Percentiles rank a stretch among this genome's conserved stretches.
These are phyloP conservation scores for Euclidia mi DNA, from an alignment of 2,888 invertebrate genomes.

Conservation along the genomic window DNA sequence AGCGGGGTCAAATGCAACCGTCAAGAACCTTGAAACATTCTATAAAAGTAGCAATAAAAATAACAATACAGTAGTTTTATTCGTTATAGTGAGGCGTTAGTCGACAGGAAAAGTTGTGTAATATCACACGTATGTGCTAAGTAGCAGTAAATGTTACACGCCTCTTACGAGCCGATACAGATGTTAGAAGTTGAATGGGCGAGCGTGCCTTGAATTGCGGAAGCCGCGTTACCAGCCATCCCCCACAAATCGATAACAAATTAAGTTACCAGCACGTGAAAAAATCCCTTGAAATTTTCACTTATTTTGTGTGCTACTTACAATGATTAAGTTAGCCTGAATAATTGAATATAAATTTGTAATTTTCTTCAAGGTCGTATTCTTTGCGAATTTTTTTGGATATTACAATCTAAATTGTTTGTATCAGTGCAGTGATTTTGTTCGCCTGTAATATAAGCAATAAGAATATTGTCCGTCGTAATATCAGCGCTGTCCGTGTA, in stretches of 20 bases:
- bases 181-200: conserved; percentile 57
- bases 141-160: conserved; percentile 63
- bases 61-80: conserved; percentile 47
- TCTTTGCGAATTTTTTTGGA: conserved; percentile 1
- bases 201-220: conserved; percentile 39
- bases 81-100: conserved; percentile 56
- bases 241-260: conserved; percentile 43
- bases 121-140: conserved; percentile 82
- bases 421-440: conserved; percentile 19
- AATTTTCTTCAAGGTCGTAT: background rate
- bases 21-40: conserved; percentile 17
- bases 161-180: conserved; percentile 56
- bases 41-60: conserved; percentile 23
- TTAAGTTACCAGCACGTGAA: conserved; percentile 35
- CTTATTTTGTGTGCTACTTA: conserved; percentile 9
- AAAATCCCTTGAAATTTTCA: conserved; percentile 34
- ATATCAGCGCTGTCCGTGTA: conserved; percentile 46
- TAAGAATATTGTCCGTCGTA: conserved; percentile 37
- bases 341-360: too few species aligned
- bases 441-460: conserved; percentile 25
- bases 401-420: conserved; percentile 18
- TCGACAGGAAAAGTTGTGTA: conserved; percentile 74
- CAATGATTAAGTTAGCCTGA: background rate
- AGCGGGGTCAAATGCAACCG: conserved; percentile 6
- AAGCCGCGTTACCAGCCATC: conserved; percentile 32